These are phyloP conservation scores for Pachyrhynchus sulphureomaculatus DNA, from an alignment of 1,140 invertebrate species.

Conservation along the genomic window DNA sequence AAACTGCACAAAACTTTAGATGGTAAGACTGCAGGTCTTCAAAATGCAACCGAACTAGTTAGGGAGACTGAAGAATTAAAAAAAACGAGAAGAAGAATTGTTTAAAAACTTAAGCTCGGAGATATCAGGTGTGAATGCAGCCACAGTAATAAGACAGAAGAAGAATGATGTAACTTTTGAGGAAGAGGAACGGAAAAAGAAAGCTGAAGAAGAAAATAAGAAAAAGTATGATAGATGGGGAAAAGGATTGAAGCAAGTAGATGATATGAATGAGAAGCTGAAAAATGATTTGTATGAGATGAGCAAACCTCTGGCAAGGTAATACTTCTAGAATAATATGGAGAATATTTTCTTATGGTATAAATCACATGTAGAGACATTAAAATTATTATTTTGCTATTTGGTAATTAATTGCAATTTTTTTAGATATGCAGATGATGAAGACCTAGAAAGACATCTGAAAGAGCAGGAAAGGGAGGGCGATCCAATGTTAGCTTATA, in stretches of 20 bases:
- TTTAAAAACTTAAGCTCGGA: conserved; percentile 74
- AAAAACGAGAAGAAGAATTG: conserved; percentile 67
- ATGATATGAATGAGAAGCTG: conserved; percentile 67
- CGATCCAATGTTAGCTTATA: conserved; percentile 92
- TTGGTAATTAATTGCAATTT: background rate
- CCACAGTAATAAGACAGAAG: conserved; percentile 66
- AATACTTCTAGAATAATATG: no score
- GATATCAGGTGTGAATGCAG: conserved; percentile 72
- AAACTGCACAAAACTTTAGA: conserved; percentile 64
- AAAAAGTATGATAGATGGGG: conserved; percentile 86
- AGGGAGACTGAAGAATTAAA: conserved; percentile 71
- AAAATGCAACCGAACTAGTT: conserved; percentile 72
- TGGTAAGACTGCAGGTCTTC: conserved; percentile 82
- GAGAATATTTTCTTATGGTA: no score
- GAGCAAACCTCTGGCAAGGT: conserved; percentile 83
- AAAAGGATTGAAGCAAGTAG: conserved; percentile 81
- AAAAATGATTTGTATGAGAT: conserved; percentile 80
- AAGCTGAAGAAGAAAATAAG: conserved; percentile 67
- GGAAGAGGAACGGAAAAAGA: conserved; percentile 65
- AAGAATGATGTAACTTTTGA: conserved; percentile 56
- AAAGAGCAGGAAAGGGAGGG: conserved; percentile 77
- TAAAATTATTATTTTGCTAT: no score
- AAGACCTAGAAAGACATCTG: conserved; percentile 78
- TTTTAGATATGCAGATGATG: conserved; percentile 73
- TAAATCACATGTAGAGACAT: no score